Conservation (phyloP, 2,888 invertebrate genomes). For the Allolobophora icterica region DNA sequence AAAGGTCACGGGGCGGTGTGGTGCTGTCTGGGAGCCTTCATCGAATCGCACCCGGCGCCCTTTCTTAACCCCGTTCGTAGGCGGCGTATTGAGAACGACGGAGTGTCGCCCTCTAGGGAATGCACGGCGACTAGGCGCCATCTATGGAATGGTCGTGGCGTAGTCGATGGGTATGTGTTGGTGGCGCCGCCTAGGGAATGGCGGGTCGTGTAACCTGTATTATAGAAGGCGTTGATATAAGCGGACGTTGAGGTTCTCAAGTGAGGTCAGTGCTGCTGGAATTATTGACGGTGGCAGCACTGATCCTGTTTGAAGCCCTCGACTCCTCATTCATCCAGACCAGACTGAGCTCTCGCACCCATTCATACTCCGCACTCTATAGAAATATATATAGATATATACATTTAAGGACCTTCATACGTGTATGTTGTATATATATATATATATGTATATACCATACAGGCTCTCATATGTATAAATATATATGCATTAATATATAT, state of each 20-base stretch:
- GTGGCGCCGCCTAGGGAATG: neutral
- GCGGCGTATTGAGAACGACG: neutral
- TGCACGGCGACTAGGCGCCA: neutral
- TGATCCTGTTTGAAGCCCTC: slow-evolving; percentile 29
- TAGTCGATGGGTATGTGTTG: no score
- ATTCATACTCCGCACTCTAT: neutral
- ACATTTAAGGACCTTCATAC: no score
- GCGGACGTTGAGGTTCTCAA: slow-evolving; percentile 11
- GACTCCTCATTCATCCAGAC: neutral
- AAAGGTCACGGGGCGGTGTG: neutral
- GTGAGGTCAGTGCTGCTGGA: slow-evolving; percentile 29
- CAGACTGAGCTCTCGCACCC: neutral
- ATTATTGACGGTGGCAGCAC: neutral
- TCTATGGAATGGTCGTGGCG: no score
- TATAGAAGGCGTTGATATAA: neutral
- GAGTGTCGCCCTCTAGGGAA: neutral
- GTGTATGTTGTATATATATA: no score
- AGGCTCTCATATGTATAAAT: no score
- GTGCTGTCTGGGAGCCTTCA: neutral
- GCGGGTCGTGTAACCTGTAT: neutral
- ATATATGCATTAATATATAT: no score
- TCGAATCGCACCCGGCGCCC: neutral
- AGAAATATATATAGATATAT: no score
- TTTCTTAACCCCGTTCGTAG: neutral
- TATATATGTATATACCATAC: no score